Conservation (phyloP, 2,113 vertebrate species). For the Egretta garzetta region DNA sequence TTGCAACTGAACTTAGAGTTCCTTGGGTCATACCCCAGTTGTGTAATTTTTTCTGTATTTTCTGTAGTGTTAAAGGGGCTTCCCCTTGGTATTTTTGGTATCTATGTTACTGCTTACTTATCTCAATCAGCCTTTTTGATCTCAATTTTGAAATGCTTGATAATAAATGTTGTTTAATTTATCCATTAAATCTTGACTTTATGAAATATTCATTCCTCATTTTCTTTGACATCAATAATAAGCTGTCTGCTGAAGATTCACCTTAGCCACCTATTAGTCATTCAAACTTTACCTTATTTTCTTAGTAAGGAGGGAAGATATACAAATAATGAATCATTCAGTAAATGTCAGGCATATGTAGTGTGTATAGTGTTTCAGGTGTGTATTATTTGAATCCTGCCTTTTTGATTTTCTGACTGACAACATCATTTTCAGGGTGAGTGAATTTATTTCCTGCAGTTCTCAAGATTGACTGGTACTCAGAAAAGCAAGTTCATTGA, state of each 20-base stretch:
- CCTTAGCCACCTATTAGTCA: not conserved
- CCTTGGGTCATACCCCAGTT: not conserved
- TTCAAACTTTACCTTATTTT: conserved; percentile 10
- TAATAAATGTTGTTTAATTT: not conserved
- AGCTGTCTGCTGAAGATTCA: not conserved
- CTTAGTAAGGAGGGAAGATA: not conserved
- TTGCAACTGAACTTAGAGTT: not conserved
- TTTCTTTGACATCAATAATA: not conserved
- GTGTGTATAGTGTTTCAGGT: not conserved
- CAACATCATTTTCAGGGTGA: conserved; percentile 44
- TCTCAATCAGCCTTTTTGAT: not conserved
- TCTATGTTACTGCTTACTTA: not conserved
- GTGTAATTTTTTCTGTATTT: fast-evolving
- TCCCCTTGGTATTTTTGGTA: not conserved
- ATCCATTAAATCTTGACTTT: not conserved
- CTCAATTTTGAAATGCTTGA: not conserved
- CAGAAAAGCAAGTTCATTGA: conserved; percentile 21
- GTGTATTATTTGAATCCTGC: not conserved
- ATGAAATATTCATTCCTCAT: not conserved
- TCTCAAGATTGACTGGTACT: not conserved
- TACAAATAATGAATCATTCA: conserved; percentile 38
- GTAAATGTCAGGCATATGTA: not conserved
- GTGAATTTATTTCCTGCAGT: conserved; percentile 27
- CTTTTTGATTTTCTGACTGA: conserved; percentile 64
- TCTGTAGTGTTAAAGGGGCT: not conserved